Percentiles rank a stretch among this genome's conserved stretches.
phyloP scores from a whole-genome alignment of 2,113 vertebrate species.

The Monarcha castaneiventris region DNA sequence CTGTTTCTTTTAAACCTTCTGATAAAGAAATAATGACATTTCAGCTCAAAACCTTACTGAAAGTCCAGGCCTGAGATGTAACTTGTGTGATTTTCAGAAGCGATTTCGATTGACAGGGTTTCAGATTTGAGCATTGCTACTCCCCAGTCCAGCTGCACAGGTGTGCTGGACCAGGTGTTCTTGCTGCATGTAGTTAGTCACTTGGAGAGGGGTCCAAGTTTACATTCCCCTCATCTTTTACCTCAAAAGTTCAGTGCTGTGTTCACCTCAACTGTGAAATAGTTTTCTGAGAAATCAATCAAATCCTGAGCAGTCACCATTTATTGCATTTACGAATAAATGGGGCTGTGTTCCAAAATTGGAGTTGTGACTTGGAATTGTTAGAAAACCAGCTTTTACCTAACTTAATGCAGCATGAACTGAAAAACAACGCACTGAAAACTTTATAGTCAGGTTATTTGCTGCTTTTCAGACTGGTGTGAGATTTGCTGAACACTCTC shows the following conservation, averaged over 20 bases:
- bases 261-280: constrained; percentile 77
- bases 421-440: not conserved
- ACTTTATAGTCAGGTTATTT: not conserved
- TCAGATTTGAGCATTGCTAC: not conserved
- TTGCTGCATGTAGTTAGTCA: constrained; percentile 9
- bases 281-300: not conserved
- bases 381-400: not conserved
- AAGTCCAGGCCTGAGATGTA: constrained; percentile 89
- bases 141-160: not conserved
- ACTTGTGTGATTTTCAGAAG: not conserved
- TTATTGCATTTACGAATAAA: not conserved
- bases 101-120: constrained; percentile 16
- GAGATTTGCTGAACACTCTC: not conserved
- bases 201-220: not conserved
- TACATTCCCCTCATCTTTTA: not conserved
- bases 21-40: constrained; percentile 96
- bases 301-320: not conserved
- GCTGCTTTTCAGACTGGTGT: not conserved
- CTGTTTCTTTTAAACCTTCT: constrained; percentile 85
- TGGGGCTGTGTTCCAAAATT: not conserved
- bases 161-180: not conserved
- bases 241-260: constrained; percentile 57
- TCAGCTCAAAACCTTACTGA: constrained; percentile 96
- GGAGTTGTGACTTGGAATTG: not conserved
- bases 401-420: constrained; percentile 9